These are phyloP conservation scores for Macrocentrus cingulum DNA, from an alignment of 1,140 invertebrate species.

Conservation along the genomic window DNA sequence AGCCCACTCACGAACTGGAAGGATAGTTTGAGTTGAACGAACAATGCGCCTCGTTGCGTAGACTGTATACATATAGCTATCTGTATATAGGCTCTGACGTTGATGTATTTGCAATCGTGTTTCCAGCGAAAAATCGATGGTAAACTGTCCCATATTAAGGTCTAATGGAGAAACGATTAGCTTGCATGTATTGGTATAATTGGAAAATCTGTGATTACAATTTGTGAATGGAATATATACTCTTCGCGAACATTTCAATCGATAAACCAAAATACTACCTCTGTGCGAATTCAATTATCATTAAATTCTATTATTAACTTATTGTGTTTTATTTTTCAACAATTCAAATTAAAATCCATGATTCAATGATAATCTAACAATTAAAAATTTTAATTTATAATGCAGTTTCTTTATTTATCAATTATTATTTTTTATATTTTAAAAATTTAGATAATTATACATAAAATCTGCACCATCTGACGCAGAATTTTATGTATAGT, in stretches of 20 bases:
- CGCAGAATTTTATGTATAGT: no score
- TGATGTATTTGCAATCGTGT: constrained; percentile 18
- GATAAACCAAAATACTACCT: background rate
- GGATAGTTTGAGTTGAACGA: constrained; percentile 19
- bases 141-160: constrained; percentile 4
- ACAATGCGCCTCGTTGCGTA: constrained; percentile 15
- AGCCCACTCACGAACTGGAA: constrained; percentile 4
- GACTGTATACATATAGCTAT: no score
- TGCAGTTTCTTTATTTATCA: no score
- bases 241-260: background rate
- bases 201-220: constrained; percentile 8
- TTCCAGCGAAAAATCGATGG: background rate
- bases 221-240: background rate
- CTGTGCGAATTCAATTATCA: no score
- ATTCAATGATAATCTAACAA: no score
- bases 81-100: background rate
- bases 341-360: no score
- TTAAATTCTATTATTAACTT: no score
- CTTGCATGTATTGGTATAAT: constrained; percentile 1
- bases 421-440: no score
- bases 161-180: constrained; percentile 14
- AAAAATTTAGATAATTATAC: no score
- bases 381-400: no score
- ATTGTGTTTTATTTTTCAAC: no score
- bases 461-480: no score